A percentile compares a stretch with the other conserved stretches of the same genome.
Conservation (phyloP, 2,797 vertebrate species). For the Stomatorhinus walkeri region DNA sequence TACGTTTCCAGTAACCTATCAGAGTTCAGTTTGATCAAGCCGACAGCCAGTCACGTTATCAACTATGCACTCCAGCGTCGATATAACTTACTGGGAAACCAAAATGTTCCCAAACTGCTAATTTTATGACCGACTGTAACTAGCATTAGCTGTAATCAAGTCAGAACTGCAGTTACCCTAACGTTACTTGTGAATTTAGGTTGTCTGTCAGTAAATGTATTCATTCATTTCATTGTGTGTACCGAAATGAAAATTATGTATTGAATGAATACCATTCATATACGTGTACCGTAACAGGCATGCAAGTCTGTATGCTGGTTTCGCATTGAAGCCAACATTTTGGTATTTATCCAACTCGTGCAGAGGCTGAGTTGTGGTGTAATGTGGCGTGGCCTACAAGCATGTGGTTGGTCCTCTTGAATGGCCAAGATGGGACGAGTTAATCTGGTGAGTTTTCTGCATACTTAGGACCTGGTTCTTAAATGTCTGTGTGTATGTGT, state of each 20-base stretch:
- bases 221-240: neutral
- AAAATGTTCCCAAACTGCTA: neutral
- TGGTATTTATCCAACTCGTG: neutral
- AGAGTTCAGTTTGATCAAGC: neutral
- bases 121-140: neutral
- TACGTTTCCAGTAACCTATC: neutral
- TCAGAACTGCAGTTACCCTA: neutral
- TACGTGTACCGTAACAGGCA: neutral
- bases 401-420: neutral
- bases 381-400: neutral
- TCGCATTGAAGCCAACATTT: neutral
- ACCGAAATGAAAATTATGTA: neutral
- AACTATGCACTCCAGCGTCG: neutral
- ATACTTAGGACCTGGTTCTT: neutral
- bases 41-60: neutral
- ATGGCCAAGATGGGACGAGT: neutral
- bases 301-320: neutral
- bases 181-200: neutral
- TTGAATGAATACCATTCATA: neutral
- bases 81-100: neutral
- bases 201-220: neutral
- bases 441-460: neutral
- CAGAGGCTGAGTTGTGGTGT: neutral
- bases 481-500: neutral
- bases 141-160: neutral